Conservation (phyloP, 2,888 invertebrate genomes). For the Drosophila merina region DNA sequence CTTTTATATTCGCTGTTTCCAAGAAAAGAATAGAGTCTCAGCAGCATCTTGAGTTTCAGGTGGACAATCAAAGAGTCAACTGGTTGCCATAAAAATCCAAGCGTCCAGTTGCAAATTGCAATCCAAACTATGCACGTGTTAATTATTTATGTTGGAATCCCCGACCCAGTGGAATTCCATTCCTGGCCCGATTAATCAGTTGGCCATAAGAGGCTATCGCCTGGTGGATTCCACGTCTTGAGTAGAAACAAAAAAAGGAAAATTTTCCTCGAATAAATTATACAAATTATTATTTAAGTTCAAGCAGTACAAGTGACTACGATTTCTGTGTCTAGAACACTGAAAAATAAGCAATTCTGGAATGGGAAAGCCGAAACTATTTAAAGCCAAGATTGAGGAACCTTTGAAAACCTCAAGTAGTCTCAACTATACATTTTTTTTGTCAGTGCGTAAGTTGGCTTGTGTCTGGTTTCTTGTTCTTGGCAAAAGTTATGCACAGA, state of each 20-base stretch:
- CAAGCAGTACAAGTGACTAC: slow-evolving; percentile 17
- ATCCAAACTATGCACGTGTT: slow-evolving; percentile 63
- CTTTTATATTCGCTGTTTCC: slow-evolving; percentile 8
- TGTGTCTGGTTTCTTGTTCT: slow-evolving; percentile 26
- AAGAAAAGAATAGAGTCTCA: slow-evolving; percentile 18
- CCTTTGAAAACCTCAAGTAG: background rate
- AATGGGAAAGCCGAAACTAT: background rate
- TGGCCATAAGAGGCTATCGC: slow-evolving; percentile 56
- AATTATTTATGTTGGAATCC: slow-evolving; percentile 61
- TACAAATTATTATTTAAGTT: slow-evolving; percentile 73
- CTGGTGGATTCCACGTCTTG: slow-evolving; percentile 48
- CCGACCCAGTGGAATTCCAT: slow-evolving; percentile 26
- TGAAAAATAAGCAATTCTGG: background rate
- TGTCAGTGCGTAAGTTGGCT: slow-evolving; percentile 7
- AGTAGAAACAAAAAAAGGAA: slow-evolving; percentile 12
- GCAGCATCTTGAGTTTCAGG: slow-evolving; percentile 34
- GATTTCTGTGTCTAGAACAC: slow-evolving; percentile 4
- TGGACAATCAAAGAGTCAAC: slow-evolving; percentile 49
- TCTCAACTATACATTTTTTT: background rate
- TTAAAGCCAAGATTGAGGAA: background rate
- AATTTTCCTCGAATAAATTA: slow-evolving; percentile 65
- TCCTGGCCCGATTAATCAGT: slow-evolving; percentile 37
- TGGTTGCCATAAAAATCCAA: slow-evolving; percentile 45
- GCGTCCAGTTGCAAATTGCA: slow-evolving; percentile 39
- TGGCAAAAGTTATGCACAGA: slow-evolving; percentile 64